Evolutionary conservation across 2,113 vertebrate genomes (phyloP), one percentile per base, ranked within the genome.

Genomic region (Podocnemis expansa): DNA sequence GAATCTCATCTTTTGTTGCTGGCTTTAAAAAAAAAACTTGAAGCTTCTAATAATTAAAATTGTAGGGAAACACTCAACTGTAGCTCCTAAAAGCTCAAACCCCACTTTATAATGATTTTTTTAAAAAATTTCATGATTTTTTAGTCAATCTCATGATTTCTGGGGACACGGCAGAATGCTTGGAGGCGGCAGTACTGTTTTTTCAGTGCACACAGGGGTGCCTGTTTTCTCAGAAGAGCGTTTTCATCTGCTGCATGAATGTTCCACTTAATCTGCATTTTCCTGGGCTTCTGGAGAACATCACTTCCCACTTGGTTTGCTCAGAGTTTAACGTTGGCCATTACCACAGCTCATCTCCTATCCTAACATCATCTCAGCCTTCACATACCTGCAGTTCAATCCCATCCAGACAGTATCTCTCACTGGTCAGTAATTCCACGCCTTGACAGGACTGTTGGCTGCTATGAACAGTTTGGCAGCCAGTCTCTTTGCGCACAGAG

Each of bases 391-490:
- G 17, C 19, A 16, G 25, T 10, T 70, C 34, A 70, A 2, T 22
- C 63, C 63, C 19, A 10, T 78, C 79, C 79, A 38, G 6, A 9
- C 21, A 63, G 67, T 58, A 70, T 54, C 79, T 29, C 6, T 79
- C 81, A 49, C 24, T 47, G 31, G n/a, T 43, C 25, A 2, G 78
- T 76, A 75, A 76, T 52, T 45, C 79, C 70, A 63, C 84, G 29
- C 79, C 52, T 76, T 1, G 70, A 63, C 54, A 55, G 76, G 73
- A 55, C 90, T 87, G 54, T 78, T 67, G 84, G 78, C 84, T 91
- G 89, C 78, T 91, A 78, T 87, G 89, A 82, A 82, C 84, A 78
- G 78, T 87, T 87, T 70, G 63, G 63, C n/a, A n/a, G 19, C 78
- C 52, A 45, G 76, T 79, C 45, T 45, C 86, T 87, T 78, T 78